phyloP scores from a whole-genome alignment of 2,888 invertebrate genomes.

The Melieria picta region DNA sequence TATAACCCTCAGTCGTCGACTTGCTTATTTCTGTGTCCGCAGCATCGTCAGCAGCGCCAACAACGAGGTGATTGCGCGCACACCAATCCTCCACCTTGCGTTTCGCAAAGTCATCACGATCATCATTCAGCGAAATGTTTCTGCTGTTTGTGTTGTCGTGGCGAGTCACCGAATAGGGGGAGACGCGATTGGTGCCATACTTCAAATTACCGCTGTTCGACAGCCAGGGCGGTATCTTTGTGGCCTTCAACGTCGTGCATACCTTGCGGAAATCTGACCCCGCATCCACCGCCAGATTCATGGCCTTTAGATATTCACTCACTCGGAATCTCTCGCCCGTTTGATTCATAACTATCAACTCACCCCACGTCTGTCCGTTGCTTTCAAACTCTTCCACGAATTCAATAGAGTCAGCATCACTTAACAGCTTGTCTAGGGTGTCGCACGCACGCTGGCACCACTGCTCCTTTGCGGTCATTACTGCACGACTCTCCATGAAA shows the following conservation, averaged over 20 bases:
- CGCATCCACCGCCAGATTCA: slow-evolving; percentile 29
- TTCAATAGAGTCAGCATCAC: slow-evolving; percentile 47
- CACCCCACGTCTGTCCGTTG: slow-evolving; percentile 46
- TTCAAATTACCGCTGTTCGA: slow-evolving; percentile 47
- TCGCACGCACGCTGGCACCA: slow-evolving; percentile 49
- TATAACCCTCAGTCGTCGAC: not conserved
- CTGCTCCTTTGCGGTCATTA: slow-evolving; percentile 39
- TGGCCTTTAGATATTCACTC: slow-evolving; percentile 43
- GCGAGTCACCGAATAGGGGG: not conserved
- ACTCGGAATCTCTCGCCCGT: slow-evolving; percentile 44
- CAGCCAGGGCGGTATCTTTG: slow-evolving; percentile 44
- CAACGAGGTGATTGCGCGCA: slow-evolving; percentile 44
- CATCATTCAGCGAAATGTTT: slow-evolving; percentile 21
- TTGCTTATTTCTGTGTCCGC: slow-evolving; percentile 4
- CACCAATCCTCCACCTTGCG: slow-evolving; percentile 53
- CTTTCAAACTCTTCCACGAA: slow-evolving; percentile 44
- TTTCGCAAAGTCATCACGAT: slow-evolving; percentile 44
- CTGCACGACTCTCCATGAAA: slow-evolving; percentile 45
- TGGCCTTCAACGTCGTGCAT: slow-evolving; percentile 38
- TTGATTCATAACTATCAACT: slow-evolving; percentile 48
- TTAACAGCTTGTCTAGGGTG: slow-evolving; percentile 46
- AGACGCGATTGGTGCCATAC: slow-evolving; percentile 39
- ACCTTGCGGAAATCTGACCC: slow-evolving; percentile 35
- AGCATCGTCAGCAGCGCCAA: slow-evolving; percentile 13
- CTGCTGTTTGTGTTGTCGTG: slow-evolving; percentile 2